Conservation (phyloP, 2,797 vertebrate genomes). For the Pampus argenteus region DNA sequence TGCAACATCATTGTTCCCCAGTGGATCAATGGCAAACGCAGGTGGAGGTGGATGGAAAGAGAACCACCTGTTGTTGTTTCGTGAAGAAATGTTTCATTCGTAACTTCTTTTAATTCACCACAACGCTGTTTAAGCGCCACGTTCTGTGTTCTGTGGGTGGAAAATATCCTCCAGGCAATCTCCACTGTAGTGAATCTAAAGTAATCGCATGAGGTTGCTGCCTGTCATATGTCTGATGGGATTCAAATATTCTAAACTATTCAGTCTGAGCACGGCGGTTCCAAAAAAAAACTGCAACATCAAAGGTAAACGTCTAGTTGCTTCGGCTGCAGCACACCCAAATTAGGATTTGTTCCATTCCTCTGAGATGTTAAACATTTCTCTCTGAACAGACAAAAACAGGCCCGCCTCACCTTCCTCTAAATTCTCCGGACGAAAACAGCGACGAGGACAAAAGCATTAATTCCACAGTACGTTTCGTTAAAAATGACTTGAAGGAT, state of each 20-base stretch:
- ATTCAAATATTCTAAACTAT: conserved; percentile 37
- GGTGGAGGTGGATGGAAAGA: conserved; percentile 38
- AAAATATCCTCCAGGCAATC: conserved; percentile 43
- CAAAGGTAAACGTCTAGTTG: conserved; percentile 48
- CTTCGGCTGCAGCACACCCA: conserved; percentile 19
- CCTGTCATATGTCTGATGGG: conserved; percentile 50
- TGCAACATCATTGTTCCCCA: conserved; percentile 29
- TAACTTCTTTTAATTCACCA: conserved; percentile 25
- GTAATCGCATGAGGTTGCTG: conserved; percentile 46
- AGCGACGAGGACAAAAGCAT: conserved; percentile 14
- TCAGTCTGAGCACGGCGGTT: conserved; percentile 14
- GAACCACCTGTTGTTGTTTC: conserved; percentile 47
- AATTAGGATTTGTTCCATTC: conserved; percentile 20
- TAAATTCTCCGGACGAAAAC: conserved; percentile 16
- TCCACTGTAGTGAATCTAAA: conserved; percentile 22
- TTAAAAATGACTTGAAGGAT: conserved; percentile 13
- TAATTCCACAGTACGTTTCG: not conserved
- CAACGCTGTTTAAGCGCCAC: conserved; percentile 14
- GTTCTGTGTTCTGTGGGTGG: conserved; percentile 8
- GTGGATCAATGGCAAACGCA: conserved; percentile 45
- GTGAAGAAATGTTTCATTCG: conserved; percentile 15
- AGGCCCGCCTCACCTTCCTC: conserved; percentile 4
- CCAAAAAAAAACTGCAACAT: conserved; percentile 36
- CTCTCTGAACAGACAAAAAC: conserved; percentile 30
- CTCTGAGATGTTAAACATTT: conserved; percentile 38